phyloP scores from a whole-genome alignment of 2,888 invertebrate genomes.

The Acanthacorydalis orientalis region DNA sequence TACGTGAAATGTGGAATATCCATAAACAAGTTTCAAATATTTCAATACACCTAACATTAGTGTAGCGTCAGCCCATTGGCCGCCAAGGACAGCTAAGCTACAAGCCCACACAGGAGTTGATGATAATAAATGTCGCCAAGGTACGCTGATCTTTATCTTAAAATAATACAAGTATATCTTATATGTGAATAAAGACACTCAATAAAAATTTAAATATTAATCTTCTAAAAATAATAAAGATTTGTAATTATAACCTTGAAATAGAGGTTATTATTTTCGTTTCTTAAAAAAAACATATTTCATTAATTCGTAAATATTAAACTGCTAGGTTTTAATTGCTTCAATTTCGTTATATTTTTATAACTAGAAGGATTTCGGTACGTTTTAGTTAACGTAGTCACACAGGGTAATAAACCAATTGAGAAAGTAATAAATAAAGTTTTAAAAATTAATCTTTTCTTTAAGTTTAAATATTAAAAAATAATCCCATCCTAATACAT shows the following conservation, averaged over 20 bases:
- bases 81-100: constrained; percentile 37
- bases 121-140: constrained; percentile 33
- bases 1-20: constrained; percentile 38
- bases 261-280: too few relatives aligned
- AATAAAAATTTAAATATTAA: background rate
- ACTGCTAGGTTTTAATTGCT: too few relatives aligned
- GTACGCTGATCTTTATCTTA: constrained; percentile 26
- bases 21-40: constrained; percentile 38
- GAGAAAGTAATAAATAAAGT: too few relatives aligned
- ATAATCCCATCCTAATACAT: too few relatives aligned
- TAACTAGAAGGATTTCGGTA: too few relatives aligned
- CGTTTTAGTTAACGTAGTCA: too few relatives aligned
- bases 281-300: too few relatives aligned
- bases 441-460: too few relatives aligned
- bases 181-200: background rate
- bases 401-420: too few relatives aligned
- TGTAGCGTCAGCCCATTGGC: constrained; percentile 41
- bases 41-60: constrained; percentile 38
- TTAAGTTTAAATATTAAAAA: too few relatives aligned
- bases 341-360: too few relatives aligned
- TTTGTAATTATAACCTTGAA: background rate
- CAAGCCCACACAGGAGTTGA: constrained; percentile 42
- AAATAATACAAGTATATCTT: constrained; percentile 1
- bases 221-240: background rate
- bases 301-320: too few relatives aligned